A percentile compares a stretch with the other conserved stretches of the same genome.
These are phyloP conservation scores for Tetranychus piercei DNA, from an alignment of 2,888 invertebrate species.

Conservation along the genomic window DNA sequence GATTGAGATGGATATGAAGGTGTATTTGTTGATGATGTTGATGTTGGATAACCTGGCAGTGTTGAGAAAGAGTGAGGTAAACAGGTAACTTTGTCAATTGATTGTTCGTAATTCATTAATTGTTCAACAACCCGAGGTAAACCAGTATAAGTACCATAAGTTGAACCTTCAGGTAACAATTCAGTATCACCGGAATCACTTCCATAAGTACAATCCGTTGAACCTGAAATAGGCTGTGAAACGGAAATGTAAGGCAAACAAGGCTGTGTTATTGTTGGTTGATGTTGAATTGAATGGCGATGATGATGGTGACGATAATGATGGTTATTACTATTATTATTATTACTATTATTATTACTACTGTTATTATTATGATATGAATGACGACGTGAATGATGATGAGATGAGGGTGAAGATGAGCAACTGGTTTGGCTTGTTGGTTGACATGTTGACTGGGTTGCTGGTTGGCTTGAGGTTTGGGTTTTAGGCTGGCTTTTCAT, in stretches of 20 bases:
- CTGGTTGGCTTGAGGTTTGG: background rate
- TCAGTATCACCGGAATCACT: background rate
- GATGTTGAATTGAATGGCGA: background rate
- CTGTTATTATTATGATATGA: background rate
- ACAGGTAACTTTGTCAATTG: background rate
- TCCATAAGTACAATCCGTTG: background rate
- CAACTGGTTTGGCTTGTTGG: background rate
- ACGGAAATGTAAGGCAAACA: background rate
- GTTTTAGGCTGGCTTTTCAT: too few relatives aligned
- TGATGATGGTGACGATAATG: background rate
- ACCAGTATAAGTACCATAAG: background rate
- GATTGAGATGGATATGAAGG: conserved; percentile 5
- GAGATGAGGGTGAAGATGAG: background rate
- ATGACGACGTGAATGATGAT: background rate
- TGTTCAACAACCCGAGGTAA: background rate
- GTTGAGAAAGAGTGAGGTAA: conserved; percentile 4
- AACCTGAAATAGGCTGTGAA: background rate
- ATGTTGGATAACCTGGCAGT: conserved; percentile 2
- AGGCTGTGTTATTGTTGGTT: background rate
- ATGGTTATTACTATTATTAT: background rate
- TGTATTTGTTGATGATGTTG: background rate
- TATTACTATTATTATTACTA: background rate
- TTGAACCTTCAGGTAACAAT: background rate
- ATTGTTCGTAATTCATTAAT: conserved; percentile 1
- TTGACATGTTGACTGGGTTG: background rate